phyloP scores from a whole-genome alignment of 2,113 vertebrate genomes.

The Calonectris borealis region DNA sequence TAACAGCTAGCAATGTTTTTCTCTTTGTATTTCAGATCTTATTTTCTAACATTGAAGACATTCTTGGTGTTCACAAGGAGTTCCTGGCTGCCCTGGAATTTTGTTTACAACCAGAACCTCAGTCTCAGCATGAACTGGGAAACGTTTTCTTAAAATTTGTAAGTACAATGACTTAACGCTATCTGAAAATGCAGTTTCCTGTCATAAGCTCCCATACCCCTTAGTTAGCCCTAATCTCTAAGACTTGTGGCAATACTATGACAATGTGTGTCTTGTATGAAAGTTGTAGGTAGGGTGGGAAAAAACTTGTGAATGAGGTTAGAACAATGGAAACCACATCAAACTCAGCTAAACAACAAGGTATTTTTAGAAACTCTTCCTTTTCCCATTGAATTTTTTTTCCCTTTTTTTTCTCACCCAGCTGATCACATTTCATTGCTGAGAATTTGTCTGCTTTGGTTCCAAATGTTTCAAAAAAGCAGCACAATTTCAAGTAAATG shows the following conservation, averaged over 20 bases:
- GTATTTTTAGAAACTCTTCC: constrained; percentile 15
- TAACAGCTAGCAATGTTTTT: not conserved
- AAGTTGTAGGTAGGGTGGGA: constrained; percentile 72
- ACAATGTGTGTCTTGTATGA: constrained; percentile 58
- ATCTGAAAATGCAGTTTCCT: constrained; percentile 71
- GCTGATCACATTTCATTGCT: not conserved
- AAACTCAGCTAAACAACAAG: not conserved
- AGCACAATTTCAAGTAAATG: not conserved
- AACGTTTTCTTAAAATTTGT: constrained; percentile 95
- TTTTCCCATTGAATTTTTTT: not conserved
- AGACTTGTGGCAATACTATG: constrained; percentile 34
- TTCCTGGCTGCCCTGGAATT: constrained; percentile 88
- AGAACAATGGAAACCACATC: not conserved
- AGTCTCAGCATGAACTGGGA: constrained; percentile 91
- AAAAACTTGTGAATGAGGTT: constrained; percentile 50
- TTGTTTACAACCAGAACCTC: constrained; percentile 90
- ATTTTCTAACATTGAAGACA: constrained; percentile 98
- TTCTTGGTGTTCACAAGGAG: constrained; percentile 92
- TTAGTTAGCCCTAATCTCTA: not conserved
- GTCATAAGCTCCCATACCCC: not conserved
- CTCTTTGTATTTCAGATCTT: constrained; percentile 80
- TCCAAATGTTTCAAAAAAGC: not conserved
- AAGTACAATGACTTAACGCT: constrained; percentile 74
- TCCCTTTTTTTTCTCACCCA: not conserved
- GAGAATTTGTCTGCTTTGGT: not conserved